Base-by-base conservation (phyloP, 1,140 invertebrate genomes). In the Eufriesea mexicana region DNA sequence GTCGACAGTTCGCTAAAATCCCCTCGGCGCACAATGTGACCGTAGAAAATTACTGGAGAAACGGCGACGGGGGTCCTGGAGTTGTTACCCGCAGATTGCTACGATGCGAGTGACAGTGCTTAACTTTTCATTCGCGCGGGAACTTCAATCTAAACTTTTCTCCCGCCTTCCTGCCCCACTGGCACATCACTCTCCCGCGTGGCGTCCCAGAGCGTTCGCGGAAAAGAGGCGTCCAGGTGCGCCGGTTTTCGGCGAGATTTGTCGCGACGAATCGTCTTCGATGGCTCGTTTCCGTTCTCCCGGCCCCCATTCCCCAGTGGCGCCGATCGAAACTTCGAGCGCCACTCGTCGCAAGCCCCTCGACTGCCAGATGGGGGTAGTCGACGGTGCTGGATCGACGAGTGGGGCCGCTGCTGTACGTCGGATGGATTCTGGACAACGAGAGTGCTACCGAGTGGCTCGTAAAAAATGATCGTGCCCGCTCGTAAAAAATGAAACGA, bases 131-230 rank as follows among this genome's bases (percentile, higher is more conserved):
- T 85, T 85, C 85, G 85, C 85, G 64, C 66, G 86, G 85, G 88
- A 91, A 92, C 89, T 92, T 92, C 89, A 87, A 92, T 90, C 84
- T 84, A 84, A 92, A 92, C 90, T 91, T 92, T 91, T 67, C 42
- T 12, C 20, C 42, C 47, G 16, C 25, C 62, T n/a, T 23, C 12
- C 51, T 59, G 5, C 23, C 23, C 45, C 16, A 7, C 16, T 2
- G 23, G n/a, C 16, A 20, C 76, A 35, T 55, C 42, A 20, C 71
- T 71, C 64, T 57, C 35, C 28, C 7, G 6, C 9, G n/a, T 0
- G 14, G 5, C 35, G 68, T n/a, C 8, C 23, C 23, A 47, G 12
- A 25, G 4, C 18, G 59, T 67, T 71, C 75, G 14, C 61, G 72
- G 25, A 61, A 64, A 35, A 35, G 35, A 1, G 57, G 54, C 84